Evolutionary conservation across 2,113 vertebrate species (phyloP).

Genomic region (Carlito syrichta): DNA sequence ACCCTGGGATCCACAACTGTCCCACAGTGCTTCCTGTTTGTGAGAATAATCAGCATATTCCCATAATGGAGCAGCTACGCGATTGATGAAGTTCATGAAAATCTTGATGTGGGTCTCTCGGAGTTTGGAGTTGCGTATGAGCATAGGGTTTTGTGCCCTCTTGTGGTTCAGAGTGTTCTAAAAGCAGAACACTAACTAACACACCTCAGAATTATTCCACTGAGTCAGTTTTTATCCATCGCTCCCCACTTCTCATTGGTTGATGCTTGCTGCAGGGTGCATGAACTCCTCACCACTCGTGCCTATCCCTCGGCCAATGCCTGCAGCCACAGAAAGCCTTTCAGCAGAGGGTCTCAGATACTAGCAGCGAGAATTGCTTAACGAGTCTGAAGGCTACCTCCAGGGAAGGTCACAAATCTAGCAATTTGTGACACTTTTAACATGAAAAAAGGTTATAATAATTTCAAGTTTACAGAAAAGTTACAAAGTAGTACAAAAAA

Average conservation of each 20-base stretch:
- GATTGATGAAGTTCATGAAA: background rate
- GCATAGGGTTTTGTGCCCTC: background rate
- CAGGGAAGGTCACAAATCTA: background rate
- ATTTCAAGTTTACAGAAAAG: background rate
- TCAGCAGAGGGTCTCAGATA: background rate
- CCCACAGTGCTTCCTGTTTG: background rate
- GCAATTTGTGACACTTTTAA: background rate
- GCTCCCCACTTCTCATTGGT: background rate
- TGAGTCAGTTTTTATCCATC: background rate
- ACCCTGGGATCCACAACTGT: background rate
- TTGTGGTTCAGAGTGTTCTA: background rate
- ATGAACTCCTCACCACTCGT: background rate
- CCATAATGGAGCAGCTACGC: rapidly evolving
- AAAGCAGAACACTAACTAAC: background rate
- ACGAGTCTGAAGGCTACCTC: background rate
- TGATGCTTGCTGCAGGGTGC: too few relatives aligned
- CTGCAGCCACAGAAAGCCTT: background rate
- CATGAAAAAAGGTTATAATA: background rate
- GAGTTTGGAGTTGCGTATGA: background rate
- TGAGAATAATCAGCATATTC: background rate
- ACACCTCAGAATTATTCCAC: background rate
- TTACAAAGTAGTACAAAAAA: background rate
- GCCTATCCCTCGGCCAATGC: background rate
- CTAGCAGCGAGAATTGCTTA: background rate
- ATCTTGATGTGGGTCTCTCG: background rate